Evolutionary conservation across 2,888 invertebrate species (phyloP).

Genomic region (Melipona bicolor): DNA sequence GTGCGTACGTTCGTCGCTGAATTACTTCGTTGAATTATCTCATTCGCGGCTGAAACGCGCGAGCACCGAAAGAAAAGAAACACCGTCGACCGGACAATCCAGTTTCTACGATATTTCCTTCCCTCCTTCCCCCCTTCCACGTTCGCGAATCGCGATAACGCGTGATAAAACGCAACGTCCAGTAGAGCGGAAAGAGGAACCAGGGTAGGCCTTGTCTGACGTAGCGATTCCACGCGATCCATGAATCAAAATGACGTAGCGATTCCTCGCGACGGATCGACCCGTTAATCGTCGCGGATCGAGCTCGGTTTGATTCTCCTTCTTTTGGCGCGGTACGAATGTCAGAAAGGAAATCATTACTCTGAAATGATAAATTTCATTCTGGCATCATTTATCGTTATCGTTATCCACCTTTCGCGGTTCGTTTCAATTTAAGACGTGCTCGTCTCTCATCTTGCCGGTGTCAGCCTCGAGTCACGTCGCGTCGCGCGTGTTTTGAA

Average conservation of each 20-base stretch:
- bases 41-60: not conserved
- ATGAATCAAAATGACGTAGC: constrained; percentile 5
- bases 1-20: no score
- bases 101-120: constrained; percentile 29
- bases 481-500: no score
- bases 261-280: not conserved
- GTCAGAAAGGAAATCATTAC: constrained; percentile 26
- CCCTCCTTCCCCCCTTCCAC: not conserved
- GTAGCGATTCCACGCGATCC: constrained; percentile 8
- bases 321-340: not conserved
- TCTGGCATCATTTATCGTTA: not conserved
- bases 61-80: not conserved
- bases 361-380: constrained; percentile 5
- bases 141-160: constrained; percentile 10
- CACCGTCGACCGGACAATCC: constrained; percentile 30
- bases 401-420: not conserved
- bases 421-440: not conserved
- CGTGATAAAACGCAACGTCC: constrained; percentile 22
- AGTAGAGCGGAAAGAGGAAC: constrained; percentile 37
- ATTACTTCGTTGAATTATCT: not conserved
- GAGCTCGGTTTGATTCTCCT: not conserved
- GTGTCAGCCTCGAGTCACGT: not conserved
- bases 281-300: not conserved
- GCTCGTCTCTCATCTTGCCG: not conserved
- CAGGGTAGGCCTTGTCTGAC: constrained; percentile 9